Evolutionary conservation across 53 echinoderm and acorn worm species (phyloP).

Genomic region (Apostichopus leukothele): DNA sequence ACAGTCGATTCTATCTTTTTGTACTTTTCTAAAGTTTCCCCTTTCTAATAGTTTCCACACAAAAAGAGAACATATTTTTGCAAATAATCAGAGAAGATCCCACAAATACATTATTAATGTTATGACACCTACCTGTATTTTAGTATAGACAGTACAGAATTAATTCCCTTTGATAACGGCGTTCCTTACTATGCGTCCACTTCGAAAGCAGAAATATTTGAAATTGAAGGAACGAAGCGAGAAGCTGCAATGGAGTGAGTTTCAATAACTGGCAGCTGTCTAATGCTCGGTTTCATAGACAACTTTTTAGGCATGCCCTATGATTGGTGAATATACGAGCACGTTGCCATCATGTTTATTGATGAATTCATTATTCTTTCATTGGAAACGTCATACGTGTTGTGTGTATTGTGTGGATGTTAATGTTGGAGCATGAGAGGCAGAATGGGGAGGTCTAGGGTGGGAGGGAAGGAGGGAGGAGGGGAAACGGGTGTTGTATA

Average conservation of each 20-base stretch:
- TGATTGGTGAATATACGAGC: neutral
- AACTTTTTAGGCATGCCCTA: neutral
- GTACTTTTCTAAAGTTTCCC: too few species aligned
- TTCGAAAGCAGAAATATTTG: neutral
- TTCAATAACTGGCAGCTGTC: neutral
- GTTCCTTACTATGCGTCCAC: conserved; percentile 11
- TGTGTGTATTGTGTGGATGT: too few species aligned
- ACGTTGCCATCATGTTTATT: conserved; percentile 5
- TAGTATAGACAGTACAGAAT: neutral
- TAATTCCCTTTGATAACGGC: neutral
- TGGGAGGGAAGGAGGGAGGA: too few species aligned
- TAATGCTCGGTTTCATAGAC: neutral
- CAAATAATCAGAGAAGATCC: too few species aligned
- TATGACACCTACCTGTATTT: neutral
- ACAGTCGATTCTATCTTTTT: too few species aligned
- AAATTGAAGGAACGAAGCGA: neutral
- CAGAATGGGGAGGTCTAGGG: too few species aligned
- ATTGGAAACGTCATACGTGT: neutral
- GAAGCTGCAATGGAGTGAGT: neutral
- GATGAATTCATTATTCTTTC: neutral
- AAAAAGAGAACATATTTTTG: too few species aligned
- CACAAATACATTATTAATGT: neutral
- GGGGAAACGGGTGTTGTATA: too few species aligned
- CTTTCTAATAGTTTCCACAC: too few species aligned
- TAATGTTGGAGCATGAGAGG: too few species aligned